Percentiles rank a stretch among this genome's conserved stretches.
Conservation (phyloP, 2,113 vertebrate genomes). For the Mesembrinibis cayennensis region DNA sequence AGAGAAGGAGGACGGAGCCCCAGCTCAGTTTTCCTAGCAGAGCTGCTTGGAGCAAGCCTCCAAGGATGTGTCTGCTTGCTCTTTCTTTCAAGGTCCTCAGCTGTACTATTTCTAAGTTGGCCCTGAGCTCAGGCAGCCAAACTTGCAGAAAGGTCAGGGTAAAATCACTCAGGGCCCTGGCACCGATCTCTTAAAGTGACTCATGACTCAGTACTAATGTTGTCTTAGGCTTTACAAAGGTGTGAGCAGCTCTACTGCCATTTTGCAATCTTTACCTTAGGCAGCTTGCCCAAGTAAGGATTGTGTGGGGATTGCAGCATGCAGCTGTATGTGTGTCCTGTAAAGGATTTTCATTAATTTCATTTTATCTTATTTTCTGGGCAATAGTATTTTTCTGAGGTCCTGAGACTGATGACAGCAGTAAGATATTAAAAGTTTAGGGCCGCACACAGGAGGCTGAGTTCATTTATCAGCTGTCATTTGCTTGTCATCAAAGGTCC, state of each 20-base stretch:
- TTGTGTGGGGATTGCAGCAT: neutral
- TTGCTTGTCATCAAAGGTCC: neutral
- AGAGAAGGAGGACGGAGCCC: accelerated
- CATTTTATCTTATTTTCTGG: neutral
- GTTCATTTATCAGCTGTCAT: neutral
- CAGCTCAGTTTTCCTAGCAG: neutral
- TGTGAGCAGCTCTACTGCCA: neutral
- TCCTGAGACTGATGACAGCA: neutral
- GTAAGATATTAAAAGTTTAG: neutral
- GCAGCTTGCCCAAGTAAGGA: neutral
- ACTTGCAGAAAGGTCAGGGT: neutral
- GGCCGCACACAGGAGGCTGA: neutral
- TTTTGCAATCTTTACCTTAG: neutral
- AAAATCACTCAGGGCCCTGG: neutral
- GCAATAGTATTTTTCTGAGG: neutral
- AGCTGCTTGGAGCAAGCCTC: neutral
- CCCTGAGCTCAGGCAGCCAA: neutral
- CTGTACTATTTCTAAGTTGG: neutral
- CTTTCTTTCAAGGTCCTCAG: neutral
- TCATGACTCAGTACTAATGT: neutral
- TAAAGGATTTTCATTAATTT: neutral
- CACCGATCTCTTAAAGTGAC: neutral
- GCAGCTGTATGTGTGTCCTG: neutral
- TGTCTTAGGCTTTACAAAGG: neutral
- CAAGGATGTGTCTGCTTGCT: neutral